Percentiles rank a stretch among this genome's conserved stretches.
These are phyloP conservation scores for Neomonachus schauinslandi DNA, from an alignment of 2,113 vertebrate genomes.

Conservation along the genomic window DNA sequence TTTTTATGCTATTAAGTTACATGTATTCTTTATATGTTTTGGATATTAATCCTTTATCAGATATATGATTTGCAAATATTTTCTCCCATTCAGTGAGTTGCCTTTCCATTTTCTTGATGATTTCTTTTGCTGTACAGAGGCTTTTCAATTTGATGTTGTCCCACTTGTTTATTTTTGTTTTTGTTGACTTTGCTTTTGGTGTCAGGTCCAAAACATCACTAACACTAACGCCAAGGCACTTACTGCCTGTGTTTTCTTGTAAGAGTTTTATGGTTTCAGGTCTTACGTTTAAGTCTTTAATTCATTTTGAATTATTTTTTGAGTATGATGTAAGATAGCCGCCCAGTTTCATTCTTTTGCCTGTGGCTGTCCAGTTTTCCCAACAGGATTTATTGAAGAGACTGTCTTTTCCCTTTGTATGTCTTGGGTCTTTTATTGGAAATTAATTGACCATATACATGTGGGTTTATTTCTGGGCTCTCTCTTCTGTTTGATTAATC, in stretches of 20 bases:
- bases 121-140: not conserved
- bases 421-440: not conserved
- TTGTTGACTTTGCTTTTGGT: not conserved
- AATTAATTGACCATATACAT: not conserved
- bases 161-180: not conserved
- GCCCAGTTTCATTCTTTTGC: not conserved
- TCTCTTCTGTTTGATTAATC: not conserved
- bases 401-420: not conserved
- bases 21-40: not conserved
- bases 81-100: not conserved
- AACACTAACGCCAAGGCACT: not conserved
- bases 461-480: not conserved
- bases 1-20: not conserved
- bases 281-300: not conserved
- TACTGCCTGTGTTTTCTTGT: not conserved
- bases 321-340: not conserved
- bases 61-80: not conserved
- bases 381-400: not conserved
- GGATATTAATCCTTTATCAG: not conserved
- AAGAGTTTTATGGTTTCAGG: not conserved
- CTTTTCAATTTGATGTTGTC: not conserved
- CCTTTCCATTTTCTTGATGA: not conserved
- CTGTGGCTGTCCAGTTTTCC: not conserved
- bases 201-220: not conserved
- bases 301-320: not conserved